Evolutionary conservation across 1,140 invertebrate species (phyloP), one percentile per base, ranked within the genome.

Genomic region (Aphelenchoides besseyi): DNA sequence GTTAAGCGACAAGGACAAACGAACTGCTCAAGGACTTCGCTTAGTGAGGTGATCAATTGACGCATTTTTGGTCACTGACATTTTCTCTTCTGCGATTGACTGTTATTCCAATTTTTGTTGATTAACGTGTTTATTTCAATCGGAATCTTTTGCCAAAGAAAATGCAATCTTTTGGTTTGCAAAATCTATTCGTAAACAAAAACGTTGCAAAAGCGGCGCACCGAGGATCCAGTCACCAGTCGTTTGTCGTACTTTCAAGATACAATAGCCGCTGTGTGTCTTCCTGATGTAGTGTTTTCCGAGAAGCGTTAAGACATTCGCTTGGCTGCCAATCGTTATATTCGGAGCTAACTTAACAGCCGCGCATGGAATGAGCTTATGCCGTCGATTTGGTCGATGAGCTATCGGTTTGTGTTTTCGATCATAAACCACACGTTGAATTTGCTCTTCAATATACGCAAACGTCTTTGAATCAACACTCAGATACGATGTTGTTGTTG

Each of bases 1-100:
- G n/a, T n/a, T n/a, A n/a, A 48, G 41, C 41, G 41, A 48, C 41
- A 48, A 48, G 41, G 41, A 48, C 41, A 48, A 48, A 48, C 41
- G 41, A 48, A 23, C 41, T 48, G 12, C 41, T n/a, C n/a, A n/a
- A n/a, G n/a, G n/a, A n/a, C n/a, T n/a, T n/a, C n/a, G n/a, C n/a
- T n/a, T n/a, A n/a, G n/a, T n/a, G n/a, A n/a, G n/a, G n/a, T n/a
- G n/a, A n/a, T n/a, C n/a, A n/a, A n/a, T n/a, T n/a, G n/a, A n/a
- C n/a, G n/a, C n/a, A n/a, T n/a, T n/a, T n/a, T n/a, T n/a, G n/a
- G n/a, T n/a, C n/a, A n/a, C n/a, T n/a, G n/a, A n/a, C n/a, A n/a
- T n/a, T n/a, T n/a, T n/a, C n/a, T n/a, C n/a, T n/a, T n/a, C n/a
- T n/a, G n/a, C n/a, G n/a, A n/a, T n/a, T n/a, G n/a, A n/a, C n/a